phyloP scores from a whole-genome alignment of 2,797 vertebrate species.

The Odontamblyopus lacepedii region DNA sequence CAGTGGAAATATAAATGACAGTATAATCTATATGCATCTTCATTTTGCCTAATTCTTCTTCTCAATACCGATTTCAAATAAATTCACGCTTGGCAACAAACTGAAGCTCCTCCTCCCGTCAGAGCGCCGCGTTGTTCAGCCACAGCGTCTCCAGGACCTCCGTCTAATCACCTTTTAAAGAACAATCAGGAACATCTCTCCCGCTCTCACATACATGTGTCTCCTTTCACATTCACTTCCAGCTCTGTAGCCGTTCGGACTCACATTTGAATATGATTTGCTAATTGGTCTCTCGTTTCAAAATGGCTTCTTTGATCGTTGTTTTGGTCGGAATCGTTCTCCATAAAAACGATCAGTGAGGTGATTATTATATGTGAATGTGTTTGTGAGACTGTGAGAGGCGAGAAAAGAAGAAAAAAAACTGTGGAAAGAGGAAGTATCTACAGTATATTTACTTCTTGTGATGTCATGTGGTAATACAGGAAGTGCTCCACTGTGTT shows the following conservation, averaged over 20 bases:
- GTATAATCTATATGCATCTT: background rate
- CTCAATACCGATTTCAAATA: background rate
- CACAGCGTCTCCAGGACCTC: slow-evolving; percentile 63
- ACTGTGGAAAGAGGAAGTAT: too few relatives aligned
- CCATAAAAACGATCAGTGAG: background rate
- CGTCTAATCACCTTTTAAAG: slow-evolving; percentile 74
- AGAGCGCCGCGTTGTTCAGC: slow-evolving; percentile 35
- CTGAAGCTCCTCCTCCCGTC: slow-evolving; percentile 23
- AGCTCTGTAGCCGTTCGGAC: slow-evolving; percentile 6
- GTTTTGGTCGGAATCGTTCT: background rate
- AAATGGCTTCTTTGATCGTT: background rate
- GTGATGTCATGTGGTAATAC: too few relatives aligned
- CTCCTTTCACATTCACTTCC: slow-evolving; percentile 6
- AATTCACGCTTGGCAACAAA: background rate
- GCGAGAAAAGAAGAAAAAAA: background rate
- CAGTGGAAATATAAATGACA: too few relatives aligned
- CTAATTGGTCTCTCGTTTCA: background rate
- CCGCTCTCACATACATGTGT: slow-evolving; percentile 35
- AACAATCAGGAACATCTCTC: slow-evolving; percentile 65
- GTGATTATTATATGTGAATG: background rate
- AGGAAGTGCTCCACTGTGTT: too few relatives aligned
- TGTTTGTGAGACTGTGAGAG: background rate
- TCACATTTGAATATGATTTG: background rate
- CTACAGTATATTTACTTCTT: too few relatives aligned
- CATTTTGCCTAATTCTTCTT: background rate